These are phyloP conservation scores for Tribolium madens DNA, from an alignment of 1,140 invertebrate species.

Conservation along the genomic window DNA sequence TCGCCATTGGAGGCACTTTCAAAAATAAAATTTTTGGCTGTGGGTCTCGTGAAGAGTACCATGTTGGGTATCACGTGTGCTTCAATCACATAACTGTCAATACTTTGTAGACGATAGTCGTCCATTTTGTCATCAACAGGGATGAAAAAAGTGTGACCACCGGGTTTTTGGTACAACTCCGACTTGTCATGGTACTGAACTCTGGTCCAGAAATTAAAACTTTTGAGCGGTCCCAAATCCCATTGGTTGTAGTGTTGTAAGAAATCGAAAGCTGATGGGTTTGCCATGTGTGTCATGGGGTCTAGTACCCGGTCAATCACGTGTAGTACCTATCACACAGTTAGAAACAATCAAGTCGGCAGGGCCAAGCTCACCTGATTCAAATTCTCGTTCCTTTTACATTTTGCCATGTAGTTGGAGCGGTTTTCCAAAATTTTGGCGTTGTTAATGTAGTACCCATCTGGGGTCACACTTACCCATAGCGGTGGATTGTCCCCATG, in stretches of 20 bases:
- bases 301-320: constrained; percentile 82
- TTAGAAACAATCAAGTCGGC: not conserved
- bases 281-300: constrained; percentile 72
- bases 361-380: constrained; percentile 72
- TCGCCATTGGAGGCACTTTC: constrained; percentile 83
- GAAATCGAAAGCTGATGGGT: constrained; percentile 75
- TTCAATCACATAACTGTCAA: constrained; percentile 85
- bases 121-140: constrained; percentile 83
- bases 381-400: constrained; percentile 65
- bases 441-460: constrained; percentile 83
- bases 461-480: constrained; percentile 76
- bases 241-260: constrained; percentile 71
- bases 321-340: constrained; percentile 71
- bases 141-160: constrained; percentile 86
- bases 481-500: constrained; percentile 77
- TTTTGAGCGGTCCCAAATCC: not conserved
- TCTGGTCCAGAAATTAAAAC: constrained; percentile 16
- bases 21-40: constrained; percentile 74
- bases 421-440: constrained; percentile 75
- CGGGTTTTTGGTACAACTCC: constrained; percentile 57
- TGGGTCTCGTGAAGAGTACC: constrained; percentile 85
- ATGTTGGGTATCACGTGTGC: constrained; percentile 86
- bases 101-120: constrained; percentile 64
- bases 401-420: constrained; percentile 72
- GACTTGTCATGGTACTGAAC: not conserved